Conservation (phyloP, 2,797 vertebrate genomes). For the Macroramphosus scolopax region DNA sequence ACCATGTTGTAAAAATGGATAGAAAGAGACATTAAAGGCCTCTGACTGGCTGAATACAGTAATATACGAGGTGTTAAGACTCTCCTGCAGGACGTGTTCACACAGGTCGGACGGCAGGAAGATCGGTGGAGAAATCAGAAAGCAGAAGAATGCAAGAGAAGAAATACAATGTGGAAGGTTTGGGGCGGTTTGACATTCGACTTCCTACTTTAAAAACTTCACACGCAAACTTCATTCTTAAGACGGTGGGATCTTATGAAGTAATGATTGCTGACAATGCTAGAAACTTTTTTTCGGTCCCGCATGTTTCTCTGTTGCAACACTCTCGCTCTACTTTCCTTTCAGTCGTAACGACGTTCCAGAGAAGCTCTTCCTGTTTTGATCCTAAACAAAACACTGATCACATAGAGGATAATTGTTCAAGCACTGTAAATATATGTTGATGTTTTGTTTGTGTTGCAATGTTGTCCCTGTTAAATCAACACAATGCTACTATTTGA, state of each 20-base stretch:
- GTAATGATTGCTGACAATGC: neutral
- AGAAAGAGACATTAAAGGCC: no score
- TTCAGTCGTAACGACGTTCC: neutral
- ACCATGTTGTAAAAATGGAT: no score
- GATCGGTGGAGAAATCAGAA: neutral
- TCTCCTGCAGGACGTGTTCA: neutral
- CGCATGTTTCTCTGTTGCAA: neutral
- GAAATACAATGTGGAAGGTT: neutral
- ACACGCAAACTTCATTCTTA: neutral
- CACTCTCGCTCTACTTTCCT: neutral
- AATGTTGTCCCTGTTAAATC: no score
- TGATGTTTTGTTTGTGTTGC: no score
- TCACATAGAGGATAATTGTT: no score
- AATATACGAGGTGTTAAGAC: no score
- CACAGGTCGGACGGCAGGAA: neutral
- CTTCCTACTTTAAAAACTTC: neutral
- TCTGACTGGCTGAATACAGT: no score
- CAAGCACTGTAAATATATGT: no score
- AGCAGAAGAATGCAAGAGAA: neutral
- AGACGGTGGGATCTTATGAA: neutral
- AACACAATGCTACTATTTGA: no score
- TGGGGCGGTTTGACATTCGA: neutral
- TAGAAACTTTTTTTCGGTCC: neutral
- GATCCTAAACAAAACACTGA: no score
- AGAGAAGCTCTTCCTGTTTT: slow-evolving; percentile 3